Conservation (phyloP, 2,797 vertebrate species). For the Falco columbarius region DNA sequence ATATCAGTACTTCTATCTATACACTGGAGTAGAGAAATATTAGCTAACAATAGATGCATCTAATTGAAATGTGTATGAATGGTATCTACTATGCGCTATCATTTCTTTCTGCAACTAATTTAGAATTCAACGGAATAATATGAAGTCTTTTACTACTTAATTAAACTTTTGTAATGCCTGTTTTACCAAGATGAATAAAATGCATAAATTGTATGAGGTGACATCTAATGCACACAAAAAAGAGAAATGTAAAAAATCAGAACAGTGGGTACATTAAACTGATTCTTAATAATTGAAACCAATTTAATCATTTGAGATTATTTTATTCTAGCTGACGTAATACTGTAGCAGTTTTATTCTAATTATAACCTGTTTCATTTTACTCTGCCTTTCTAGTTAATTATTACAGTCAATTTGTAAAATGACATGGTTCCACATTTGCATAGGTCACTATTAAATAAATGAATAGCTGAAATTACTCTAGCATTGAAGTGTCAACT, state of each 20-base stretch:
- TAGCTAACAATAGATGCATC: conserved; percentile 69
- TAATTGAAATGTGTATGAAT: conserved; percentile 80
- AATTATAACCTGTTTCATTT: conserved; percentile 89
- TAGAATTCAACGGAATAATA: conserved; percentile 82
- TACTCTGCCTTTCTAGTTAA: conserved; percentile 88
- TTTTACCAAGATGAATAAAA: conserved; percentile 85
- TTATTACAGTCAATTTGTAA: conserved; percentile 92
- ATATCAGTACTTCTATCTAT: conserved; percentile 43
- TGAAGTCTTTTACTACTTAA: conserved; percentile 85
- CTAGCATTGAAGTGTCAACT: conserved; percentile 92
- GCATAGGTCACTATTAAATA: conserved; percentile 96
- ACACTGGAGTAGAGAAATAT: conserved; percentile 49
- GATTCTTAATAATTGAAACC: conserved; percentile 87
- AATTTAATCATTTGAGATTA: conserved; percentile 85
- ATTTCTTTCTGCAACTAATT: conserved; percentile 81
- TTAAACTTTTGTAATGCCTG: conserved; percentile 86
- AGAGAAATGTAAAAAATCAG: conserved; percentile 83
- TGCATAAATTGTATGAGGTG: conserved; percentile 83
- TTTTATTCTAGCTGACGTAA: conserved; percentile 86
- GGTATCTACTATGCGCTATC: conserved; percentile 72
- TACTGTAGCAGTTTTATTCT: conserved; percentile 87
- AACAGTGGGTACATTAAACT: conserved; percentile 85
- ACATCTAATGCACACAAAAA: conserved; percentile 84
- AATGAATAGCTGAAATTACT: conserved; percentile 91
- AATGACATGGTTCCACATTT: conserved; percentile 88